Percentiles rank a stretch among this genome's conserved stretches.
These are phyloP conservation scores for Azemiops feae DNA, from an alignment of 2,113 vertebrate species.

Conservation along the genomic window DNA sequence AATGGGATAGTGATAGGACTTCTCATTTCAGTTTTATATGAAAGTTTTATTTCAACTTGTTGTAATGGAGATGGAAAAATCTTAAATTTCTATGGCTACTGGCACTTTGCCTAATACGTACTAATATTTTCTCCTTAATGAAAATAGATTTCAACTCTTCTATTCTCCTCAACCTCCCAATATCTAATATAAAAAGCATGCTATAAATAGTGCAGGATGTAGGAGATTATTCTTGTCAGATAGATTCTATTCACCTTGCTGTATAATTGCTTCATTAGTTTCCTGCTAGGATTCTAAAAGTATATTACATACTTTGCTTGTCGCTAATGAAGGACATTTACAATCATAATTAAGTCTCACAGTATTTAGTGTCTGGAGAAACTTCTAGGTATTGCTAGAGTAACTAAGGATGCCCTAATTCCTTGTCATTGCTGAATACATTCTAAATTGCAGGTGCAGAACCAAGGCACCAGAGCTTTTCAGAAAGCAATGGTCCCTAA, in stretches of 20 bases:
- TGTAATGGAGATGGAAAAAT: slow-evolving; percentile 76
- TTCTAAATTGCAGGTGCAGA: background rate
- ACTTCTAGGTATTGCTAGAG: background rate
- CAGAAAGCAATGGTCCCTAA: background rate
- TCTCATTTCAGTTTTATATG: slow-evolving; percentile 74
- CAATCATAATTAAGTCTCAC: background rate
- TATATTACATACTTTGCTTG: background rate
- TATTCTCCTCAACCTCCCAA: slow-evolving; percentile 16
- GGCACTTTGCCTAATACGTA: slow-evolving; percentile 59
- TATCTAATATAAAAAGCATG: slow-evolving; percentile 39
- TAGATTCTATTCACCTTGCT: background rate
- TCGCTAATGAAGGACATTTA: background rate
- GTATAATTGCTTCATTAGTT: background rate
- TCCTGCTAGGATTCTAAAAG: background rate
- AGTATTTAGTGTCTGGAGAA: background rate
- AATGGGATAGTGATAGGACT: slow-evolving; percentile 70
- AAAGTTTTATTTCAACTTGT: slow-evolving; percentile 70
- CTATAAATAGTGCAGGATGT: slow-evolving; percentile 34
- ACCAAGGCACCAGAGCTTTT: background rate
- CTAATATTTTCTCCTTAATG: slow-evolving; percentile 56
- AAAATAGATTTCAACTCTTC: slow-evolving; percentile 56
- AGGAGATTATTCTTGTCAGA: slow-evolving; percentile 30
- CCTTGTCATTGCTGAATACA: background rate
- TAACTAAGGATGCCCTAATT: background rate
- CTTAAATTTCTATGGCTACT: slow-evolving; percentile 59